phyloP scores from a whole-genome alignment of 2,888 invertebrate species.

The Catocala sponsa region DNA sequence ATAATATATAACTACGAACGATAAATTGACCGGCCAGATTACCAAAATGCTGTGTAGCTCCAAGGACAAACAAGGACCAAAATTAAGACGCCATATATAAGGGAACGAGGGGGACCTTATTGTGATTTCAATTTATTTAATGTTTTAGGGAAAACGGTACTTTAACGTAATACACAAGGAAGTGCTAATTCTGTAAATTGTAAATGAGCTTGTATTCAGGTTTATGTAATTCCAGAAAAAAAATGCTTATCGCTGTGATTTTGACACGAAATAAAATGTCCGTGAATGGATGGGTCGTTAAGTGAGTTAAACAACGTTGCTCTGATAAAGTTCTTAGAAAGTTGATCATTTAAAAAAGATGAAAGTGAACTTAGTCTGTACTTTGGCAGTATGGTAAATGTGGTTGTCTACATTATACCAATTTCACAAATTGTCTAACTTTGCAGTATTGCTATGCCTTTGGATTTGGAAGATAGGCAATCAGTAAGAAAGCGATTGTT shows the following conservation, averaged over 20 bases:
- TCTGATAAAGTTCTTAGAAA: too few relatives aligned
- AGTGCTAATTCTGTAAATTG: neutral
- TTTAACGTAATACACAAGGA: neutral
- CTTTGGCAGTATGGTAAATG: too few relatives aligned
- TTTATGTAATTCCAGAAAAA: neutral
- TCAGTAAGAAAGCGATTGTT: too few relatives aligned
- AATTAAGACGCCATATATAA: slow-evolving; percentile 22
- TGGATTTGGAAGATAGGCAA: too few relatives aligned
- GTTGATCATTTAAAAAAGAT: too few relatives aligned
- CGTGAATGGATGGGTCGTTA: too few relatives aligned
- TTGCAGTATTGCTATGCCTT: too few relatives aligned
- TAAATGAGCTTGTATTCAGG: neutral
- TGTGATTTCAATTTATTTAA: slow-evolving; percentile 25
- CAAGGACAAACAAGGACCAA: slow-evolving; percentile 7
- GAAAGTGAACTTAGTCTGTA: too few relatives aligned
- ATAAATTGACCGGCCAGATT: slow-evolving; percentile 1
- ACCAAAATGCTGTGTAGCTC: neutral
- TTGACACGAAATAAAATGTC: too few relatives aligned
- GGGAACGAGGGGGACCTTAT: slow-evolving; percentile 6
- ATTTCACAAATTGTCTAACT: too few relatives aligned
- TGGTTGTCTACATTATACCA: too few relatives aligned
- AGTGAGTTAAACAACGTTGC: too few relatives aligned
- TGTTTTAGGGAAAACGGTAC: neutral
- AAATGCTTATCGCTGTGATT: neutral
- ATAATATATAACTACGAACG: neutral